Evolutionary conservation across 2,888 invertebrate genomes (phyloP).

Genomic region (Suillia variegata): DNA sequence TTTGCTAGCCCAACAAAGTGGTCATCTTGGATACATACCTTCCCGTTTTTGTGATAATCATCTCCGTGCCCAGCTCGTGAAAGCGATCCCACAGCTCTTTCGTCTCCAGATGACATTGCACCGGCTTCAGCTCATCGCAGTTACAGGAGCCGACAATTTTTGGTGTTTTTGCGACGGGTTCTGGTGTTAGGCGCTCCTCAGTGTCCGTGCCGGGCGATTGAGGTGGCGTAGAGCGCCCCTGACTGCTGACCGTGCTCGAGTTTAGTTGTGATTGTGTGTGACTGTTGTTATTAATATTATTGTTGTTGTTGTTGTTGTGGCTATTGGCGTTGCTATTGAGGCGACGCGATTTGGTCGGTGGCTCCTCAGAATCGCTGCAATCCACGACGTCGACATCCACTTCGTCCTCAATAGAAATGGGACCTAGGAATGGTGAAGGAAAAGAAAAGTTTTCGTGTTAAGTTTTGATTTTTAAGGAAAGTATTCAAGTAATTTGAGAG

Average conservation of each 20-base stretch:
- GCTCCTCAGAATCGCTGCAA: constrained; percentile 70
- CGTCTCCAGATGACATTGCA: constrained; percentile 91
- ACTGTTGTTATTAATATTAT: constrained; percentile 34
- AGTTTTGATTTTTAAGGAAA: too few relatives aligned
- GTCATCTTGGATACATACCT: constrained; percentile 67
- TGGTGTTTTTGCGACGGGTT: constrained; percentile 61
- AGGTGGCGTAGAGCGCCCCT: constrained; percentile 59
- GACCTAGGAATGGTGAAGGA: constrained; percentile 51
- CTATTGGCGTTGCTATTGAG: constrained; percentile 31
- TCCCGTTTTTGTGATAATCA: constrained; percentile 98
- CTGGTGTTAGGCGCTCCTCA: constrained; percentile 59
- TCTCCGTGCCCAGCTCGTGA: constrained; percentile 90
- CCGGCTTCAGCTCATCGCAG: constrained; percentile 80
- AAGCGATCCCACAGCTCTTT: constrained; percentile 98
- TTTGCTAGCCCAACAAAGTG: constrained; percentile 5
- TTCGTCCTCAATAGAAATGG: constrained; percentile 67
- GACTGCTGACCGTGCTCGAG: constrained; percentile 44
- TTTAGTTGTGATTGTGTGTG: constrained; percentile 20
- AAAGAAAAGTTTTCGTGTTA: too few relatives aligned
- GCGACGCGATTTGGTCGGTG: constrained; percentile 51
- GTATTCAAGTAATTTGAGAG: too few relatives aligned
- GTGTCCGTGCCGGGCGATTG: constrained; percentile 60
- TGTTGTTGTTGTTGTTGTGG: constrained; percentile 28
- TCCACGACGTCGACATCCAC: constrained; percentile 74
- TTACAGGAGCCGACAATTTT: constrained; percentile 72